Percentiles rank a stretch among this genome's conserved stretches.
phyloP scores from a whole-genome alignment of 2,797 vertebrate genomes.

The Enteromius fasciolatus region DNA sequence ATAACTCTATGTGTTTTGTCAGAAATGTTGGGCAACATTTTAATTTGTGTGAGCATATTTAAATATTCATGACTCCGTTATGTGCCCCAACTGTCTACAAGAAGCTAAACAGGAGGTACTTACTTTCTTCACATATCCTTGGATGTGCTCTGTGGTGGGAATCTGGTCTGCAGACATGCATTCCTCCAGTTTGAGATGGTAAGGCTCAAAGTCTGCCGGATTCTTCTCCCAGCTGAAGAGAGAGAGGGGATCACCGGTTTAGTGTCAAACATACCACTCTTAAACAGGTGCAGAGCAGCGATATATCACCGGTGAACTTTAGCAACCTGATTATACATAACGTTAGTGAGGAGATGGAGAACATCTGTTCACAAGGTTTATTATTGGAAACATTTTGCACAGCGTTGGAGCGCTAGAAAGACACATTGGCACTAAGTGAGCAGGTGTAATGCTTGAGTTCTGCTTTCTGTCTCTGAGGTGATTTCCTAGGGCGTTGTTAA shows the following conservation, averaged over 20 bases:
- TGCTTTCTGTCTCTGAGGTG: not conserved
- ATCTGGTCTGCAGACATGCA: slow-evolving; percentile 85
- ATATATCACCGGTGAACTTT: slow-evolving; percentile 3
- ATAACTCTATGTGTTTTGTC: not conserved
- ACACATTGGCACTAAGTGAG: slow-evolving; percentile 10
- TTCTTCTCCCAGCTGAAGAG: slow-evolving; percentile 82
- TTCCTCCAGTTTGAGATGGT: slow-evolving; percentile 87
- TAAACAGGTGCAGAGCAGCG: not conserved
- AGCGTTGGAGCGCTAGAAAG: not conserved
- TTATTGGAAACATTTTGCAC: slow-evolving; percentile 31
- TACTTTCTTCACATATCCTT: slow-evolving; percentile 95
- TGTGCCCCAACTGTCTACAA: not conserved
- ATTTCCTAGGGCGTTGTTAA: slow-evolving; percentile 11
- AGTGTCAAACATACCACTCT: not conserved
- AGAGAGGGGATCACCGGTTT: not conserved
- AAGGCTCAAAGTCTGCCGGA: slow-evolving; percentile 78
- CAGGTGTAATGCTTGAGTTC: not conserved
- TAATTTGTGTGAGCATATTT: not conserved
- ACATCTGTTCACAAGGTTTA: slow-evolving; percentile 27
- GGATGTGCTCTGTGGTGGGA: slow-evolving; percentile 87
- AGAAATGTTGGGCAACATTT: not conserved
- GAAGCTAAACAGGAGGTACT: slow-evolving; percentile 58
- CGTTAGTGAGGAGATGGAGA: slow-evolving; percentile 2
- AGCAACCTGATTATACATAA: slow-evolving; percentile 14
- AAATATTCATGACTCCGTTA: slow-evolving; percentile 1